A percentile compares a stretch with the other conserved stretches of the same genome.
phyloP scores from a whole-genome alignment of 2,888 invertebrate species.

The Drosophila suboccidentalis region DNA sequence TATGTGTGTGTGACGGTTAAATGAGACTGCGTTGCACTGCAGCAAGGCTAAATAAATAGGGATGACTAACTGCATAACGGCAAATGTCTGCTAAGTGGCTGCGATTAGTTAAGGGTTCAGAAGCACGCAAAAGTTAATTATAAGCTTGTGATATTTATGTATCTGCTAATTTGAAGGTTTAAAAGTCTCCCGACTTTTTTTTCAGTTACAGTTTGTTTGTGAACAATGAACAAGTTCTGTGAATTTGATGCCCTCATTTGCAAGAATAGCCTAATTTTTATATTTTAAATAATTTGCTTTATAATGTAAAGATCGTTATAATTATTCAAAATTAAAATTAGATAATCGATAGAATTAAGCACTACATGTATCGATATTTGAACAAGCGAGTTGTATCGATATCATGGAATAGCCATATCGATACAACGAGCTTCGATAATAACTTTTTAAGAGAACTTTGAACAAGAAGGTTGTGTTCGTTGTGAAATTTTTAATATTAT shows the following conservation, averaged over 20 bases:
- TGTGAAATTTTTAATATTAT: too few species aligned
- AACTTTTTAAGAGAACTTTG: too few species aligned
- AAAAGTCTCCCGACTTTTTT: not conserved
- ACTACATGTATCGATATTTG: too few species aligned
- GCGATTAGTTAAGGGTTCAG: constrained; percentile 30
- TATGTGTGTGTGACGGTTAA: constrained; percentile 2
- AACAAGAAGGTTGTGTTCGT: too few species aligned
- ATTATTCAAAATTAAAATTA: too few species aligned
- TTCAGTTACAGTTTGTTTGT: not conserved
- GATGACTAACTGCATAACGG: constrained; percentile 45
- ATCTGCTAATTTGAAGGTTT: not conserved
- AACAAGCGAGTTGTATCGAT: too few species aligned
- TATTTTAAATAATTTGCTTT: too few species aligned
- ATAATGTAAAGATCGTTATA: too few species aligned
- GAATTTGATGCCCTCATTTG: not conserved
- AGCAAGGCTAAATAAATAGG: constrained; percentile 24
- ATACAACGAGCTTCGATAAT: too few species aligned
- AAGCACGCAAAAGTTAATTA: constrained; percentile 2
- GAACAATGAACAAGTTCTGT: not conserved
- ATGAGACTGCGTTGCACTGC: not conserved
- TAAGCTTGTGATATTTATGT: constrained; percentile 5
- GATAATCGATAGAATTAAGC: too few species aligned
- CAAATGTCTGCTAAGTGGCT: constrained; percentile 23
- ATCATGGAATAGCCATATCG: too few species aligned
- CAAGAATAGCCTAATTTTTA: too few species aligned